Evolutionary conservation across 1,140 invertebrate species (phyloP).

Genomic region (Epicauta chinensis): DNA sequence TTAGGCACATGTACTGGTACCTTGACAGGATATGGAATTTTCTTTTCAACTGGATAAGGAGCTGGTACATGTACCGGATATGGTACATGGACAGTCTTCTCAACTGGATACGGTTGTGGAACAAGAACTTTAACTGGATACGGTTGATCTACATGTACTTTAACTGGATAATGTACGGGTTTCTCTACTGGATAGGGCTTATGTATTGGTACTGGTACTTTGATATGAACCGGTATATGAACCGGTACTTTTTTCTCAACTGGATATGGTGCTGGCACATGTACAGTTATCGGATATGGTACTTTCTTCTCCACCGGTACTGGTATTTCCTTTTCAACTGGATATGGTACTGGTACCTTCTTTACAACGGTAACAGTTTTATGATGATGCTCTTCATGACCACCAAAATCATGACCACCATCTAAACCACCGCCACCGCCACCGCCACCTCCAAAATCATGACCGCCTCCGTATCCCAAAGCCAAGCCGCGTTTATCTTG

Average conservation of each 20-base stretch:
- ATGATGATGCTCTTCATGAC: conserved; percentile 42
- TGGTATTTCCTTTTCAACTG: conserved; percentile 40
- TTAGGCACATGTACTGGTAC: conserved; percentile 54
- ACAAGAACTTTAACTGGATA: conserved; percentile 59
- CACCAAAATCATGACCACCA: conserved; percentile 43
- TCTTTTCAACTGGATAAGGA: conserved; percentile 60
- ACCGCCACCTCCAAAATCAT: conserved; percentile 48
- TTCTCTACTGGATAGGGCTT: conserved; percentile 68
- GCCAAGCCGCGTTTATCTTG: conserved; percentile 56
- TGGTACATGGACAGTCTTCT: conserved; percentile 57
- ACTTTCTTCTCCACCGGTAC: conserved; percentile 53
- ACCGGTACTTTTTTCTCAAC: conserved; percentile 63
- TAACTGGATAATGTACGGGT: conserved; percentile 61
- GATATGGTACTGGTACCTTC: conserved; percentile 49
- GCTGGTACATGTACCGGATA: conserved; percentile 56
- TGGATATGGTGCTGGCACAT: conserved; percentile 56
- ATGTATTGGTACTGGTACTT: conserved; percentile 55
- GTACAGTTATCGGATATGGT: conserved; percentile 53
- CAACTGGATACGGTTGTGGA: conserved; percentile 61
- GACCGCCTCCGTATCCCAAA: conserved; percentile 53
- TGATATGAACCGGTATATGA: conserved; percentile 58
- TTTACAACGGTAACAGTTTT: conserved; percentile 73
- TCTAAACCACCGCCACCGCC: conserved; percentile 28
- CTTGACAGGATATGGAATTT: conserved; percentile 54
- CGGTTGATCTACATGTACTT: conserved; percentile 61